Evolutionary conservation across 2,113 vertebrate species (phyloP), one percentile per base, ranked within the genome.

Genomic region (Chlorodrepanis virens): DNA sequence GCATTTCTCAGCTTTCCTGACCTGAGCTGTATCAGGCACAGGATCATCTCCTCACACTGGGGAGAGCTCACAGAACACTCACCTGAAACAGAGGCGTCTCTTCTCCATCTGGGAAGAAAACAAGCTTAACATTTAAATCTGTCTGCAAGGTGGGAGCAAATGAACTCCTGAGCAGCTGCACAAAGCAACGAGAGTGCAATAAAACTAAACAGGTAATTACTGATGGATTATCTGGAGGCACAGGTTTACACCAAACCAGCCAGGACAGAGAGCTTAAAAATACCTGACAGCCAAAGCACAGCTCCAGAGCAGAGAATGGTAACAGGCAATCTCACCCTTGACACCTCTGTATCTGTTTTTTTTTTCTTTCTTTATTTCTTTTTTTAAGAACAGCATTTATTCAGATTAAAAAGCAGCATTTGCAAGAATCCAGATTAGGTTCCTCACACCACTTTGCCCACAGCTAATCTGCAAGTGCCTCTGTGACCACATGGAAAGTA

Each of bases 41-140:
- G 45, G 9, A 83, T 63, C 54, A n/a, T 59, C 72, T 45, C 29
- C 71, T 78, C 50, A 59, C 80, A 7, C 63, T 0, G 0, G 60
- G 86, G 71, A 93, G 59, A 33, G 35, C 79, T 53, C 64, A 17
- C 68, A 53, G 42, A 94, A n/a, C 5, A 1, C 75, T 85, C 49
- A 80, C 76, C 80, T 89, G 88, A 75, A 90, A 82, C 3, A 87
- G 71, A 93, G 68, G 68, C 6, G 0, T 67, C 71, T 63, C 17
- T 63, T 90, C 64, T 94, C 90, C 45, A 33, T 86, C 45, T 77
- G 71, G 57, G 65, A 87, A 50, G 53, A 92, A 95, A 95, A 93
- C 52, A 95, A 93, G 68, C 56, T 76, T 92, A 90, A 86, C 93
- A 78, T 96, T 96, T 95, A 79, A 89, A 84, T 68, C 68, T 42